Evolutionary conservation across 2,797 vertebrate species (phyloP), one percentile per base, ranked within the genome.

Genomic region (Phoxinus dragarum): DNA sequence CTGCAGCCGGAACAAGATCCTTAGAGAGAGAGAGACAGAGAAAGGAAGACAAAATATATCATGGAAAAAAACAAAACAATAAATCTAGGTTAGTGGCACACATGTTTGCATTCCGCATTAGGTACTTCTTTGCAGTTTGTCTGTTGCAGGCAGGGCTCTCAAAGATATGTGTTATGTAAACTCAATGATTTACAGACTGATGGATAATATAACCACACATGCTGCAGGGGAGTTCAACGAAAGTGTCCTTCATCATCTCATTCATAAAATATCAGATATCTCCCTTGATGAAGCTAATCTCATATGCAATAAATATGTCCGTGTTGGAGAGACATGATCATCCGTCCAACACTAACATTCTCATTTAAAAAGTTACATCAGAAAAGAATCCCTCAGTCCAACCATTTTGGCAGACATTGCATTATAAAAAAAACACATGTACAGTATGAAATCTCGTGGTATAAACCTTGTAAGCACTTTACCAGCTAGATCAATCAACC

Each of bases 51-150:
- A 36, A 66, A 80, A 73, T 80, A 80, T 64, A 75, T 71, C 54
- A 82, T 67, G 27, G 64, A 83, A 88, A 86, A 82, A 49, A 49
- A 12, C 27, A 42, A 9, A 82, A 68, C 75, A 82, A 83, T 67
- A 88, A 83, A 88, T 88, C 80, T 88, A 80, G 87, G 87, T 88
- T 88, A 88, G 78, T 87, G 67, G 78, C 61, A 85, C 82, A 81
- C 82, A 66, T 64, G 54, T 80, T 85, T 61, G 52, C 79, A 85
- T 87, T 87, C 27, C 19, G 85, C 80, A 82, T 86, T 87, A 67
- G 64, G 49, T 79, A 47, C 34, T 61, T 49, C 44, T 69, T 44
- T 56, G 52, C 54, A 6, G 80, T 83, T 71, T 83, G 85, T 68
- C 67, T 79, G 66, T 86, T 76, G 34, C 76, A 54, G 36, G n/a